Evolutionary conservation across 2,113 vertebrate species (phyloP).

Genomic region (Nanger granti): DNA sequence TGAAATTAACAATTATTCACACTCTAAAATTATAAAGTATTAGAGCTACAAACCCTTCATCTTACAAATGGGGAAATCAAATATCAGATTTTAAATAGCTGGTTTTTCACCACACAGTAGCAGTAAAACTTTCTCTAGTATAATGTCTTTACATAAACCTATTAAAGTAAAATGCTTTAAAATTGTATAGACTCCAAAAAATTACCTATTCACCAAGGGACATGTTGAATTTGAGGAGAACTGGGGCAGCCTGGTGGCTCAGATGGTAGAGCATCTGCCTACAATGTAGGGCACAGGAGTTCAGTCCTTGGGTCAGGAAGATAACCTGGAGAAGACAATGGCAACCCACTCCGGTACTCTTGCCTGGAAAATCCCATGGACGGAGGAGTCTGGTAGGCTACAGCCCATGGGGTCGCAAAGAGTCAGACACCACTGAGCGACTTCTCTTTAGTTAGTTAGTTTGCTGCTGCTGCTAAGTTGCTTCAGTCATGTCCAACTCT

Average conservation of each 20-base stretch:
- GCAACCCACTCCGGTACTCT: neutral
- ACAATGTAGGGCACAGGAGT: fast-evolving
- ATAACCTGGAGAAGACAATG: neutral
- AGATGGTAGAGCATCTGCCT: neutral
- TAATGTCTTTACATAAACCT: neutral
- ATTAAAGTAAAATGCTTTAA: neutral
- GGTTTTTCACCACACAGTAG: neutral
- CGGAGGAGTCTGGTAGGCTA: neutral
- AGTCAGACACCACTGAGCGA: neutral
- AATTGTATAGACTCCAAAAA: neutral
- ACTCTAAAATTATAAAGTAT: neutral
- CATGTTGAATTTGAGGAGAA: neutral
- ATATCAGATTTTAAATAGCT: neutral
- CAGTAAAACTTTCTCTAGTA: neutral
- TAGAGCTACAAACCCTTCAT: neutral
- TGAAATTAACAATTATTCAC: neutral
- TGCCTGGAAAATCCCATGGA: neutral
- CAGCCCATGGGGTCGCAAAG: neutral
- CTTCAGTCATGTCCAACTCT: neutral
- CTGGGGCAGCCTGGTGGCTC: neutral
- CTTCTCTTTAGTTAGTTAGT: neutral
- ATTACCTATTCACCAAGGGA: neutral
- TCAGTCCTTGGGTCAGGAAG: neutral
- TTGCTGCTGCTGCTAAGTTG: too few species aligned
- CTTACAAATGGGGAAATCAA: neutral